These are phyloP conservation scores for Melanotaenia pygmaea DNA, from an alignment of 2,797 vertebrate genomes.

Conservation along the genomic window DNA sequence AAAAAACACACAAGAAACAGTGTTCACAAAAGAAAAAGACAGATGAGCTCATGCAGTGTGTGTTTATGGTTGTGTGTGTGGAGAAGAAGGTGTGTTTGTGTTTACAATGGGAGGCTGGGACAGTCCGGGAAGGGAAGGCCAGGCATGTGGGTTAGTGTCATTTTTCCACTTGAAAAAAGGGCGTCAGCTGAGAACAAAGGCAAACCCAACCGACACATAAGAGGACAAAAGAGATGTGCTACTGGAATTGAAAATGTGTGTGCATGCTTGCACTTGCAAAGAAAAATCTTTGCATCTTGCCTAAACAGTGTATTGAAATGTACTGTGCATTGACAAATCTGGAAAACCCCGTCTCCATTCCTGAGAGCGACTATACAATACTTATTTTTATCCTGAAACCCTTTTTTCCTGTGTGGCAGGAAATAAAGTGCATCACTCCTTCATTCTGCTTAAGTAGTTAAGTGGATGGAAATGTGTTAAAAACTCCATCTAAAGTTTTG, in stretches of 20 bases:
- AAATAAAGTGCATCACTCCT: background rate
- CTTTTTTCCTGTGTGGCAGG: background rate
- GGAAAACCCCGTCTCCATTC: background rate
- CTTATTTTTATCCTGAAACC: background rate
- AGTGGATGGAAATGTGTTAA: background rate
- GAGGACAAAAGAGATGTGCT: constrained; percentile 33
- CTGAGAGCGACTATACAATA: background rate
- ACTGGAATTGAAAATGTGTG: background rate
- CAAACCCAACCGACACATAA: constrained; percentile 48
- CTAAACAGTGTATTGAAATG: background rate
- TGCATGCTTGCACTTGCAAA: constrained; percentile 5
- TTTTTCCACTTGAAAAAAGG: constrained; percentile 62
- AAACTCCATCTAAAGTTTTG: background rate
- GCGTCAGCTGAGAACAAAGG: constrained; percentile 63
- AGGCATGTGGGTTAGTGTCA: constrained; percentile 40
- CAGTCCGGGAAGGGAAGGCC: constrained; percentile 39
- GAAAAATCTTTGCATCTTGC: background rate
- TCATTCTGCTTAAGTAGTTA: background rate
- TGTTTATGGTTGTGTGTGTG: constrained; percentile 23
- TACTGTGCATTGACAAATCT: background rate
- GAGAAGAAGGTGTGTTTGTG: constrained; percentile 39
- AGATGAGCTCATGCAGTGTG: constrained; percentile 24
- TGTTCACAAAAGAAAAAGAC: background rate
- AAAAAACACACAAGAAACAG: constrained; percentile 18
- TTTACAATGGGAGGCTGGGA: constrained; percentile 50